Evolutionary conservation across 2,113 vertebrate species (phyloP), one percentile per base, ranked within the genome.

Genomic region (Rostratula benghalensis): DNA sequence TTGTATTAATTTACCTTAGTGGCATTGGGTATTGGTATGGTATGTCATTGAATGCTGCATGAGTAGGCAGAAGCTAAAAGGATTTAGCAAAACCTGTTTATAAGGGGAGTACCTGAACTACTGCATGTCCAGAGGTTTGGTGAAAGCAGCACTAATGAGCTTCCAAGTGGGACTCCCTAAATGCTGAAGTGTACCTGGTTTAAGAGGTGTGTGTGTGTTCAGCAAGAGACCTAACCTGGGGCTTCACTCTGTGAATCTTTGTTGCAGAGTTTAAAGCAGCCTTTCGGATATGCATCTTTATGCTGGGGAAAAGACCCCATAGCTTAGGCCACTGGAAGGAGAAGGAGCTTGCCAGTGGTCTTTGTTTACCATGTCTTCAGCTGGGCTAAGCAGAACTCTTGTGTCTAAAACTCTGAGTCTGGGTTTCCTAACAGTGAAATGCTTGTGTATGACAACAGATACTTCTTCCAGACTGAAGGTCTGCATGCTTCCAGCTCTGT

Each of bases 1-100:
- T 78, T 85, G 65, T 81, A 93, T 94, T 90, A 93, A 92, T 97
- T 96, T 94, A 24, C 43, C 83, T 83, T 45, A 48, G 28, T 90
- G 65, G 27, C 45, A 4, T 79, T 95, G 2, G 1, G 10, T 88
- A 43, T 50, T 61, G 19, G 24, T 46, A 63, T 74, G 63, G 67
- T 46, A 63, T 54, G 33, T 65, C 21, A 21, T 78, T 54, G 33
- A 13, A 30, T 41, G 17, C 24, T 30, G 13, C 22, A 39, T 51
- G 46, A 50, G 35, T 28, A 67, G 31, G 35, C 69, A 77, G 70
- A 79, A 89, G 16, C 4, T 51, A 45, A 83, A 73, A 76, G 10
- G 17, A 48, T 76, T 51, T 65, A 73, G 71, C 35, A 84, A 43
- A 59, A 10, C 4, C 43, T 23, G 9, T 74, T 78, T n/a, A 21